Conservation (phyloP, 2,888 invertebrate genomes). For the Leptinotarsa haldemani region DNA sequence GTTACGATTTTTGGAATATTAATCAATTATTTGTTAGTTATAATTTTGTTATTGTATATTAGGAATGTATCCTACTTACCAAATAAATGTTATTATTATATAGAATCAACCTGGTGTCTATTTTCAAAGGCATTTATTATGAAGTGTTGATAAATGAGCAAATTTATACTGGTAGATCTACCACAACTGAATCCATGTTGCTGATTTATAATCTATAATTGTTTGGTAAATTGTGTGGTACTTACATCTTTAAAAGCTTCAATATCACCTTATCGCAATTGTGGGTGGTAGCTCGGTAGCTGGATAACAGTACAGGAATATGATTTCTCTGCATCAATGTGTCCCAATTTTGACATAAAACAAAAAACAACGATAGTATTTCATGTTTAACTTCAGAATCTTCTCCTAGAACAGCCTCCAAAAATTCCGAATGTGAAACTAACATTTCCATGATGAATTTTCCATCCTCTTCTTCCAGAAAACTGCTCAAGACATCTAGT, state of each 20-base stretch:
- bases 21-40: no score
- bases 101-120: no score
- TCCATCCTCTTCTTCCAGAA: constrained; percentile 67
- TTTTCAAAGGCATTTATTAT: no score
- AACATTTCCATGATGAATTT: constrained; percentile 78
- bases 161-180: no score
- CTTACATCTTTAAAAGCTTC: constrained; percentile 76
- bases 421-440: constrained; percentile 81
- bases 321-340: constrained; percentile 76
- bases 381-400: constrained; percentile 60
- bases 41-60: no score
- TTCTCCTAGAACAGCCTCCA: constrained; percentile 76
- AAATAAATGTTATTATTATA: no score
- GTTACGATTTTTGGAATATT: no score
- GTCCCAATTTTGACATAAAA: constrained; percentile 73
- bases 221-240: constrained; percentile 47
- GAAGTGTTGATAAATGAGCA: no score
- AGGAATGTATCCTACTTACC: no score
- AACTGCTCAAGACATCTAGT: constrained; percentile 68
- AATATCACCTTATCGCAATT: constrained; percentile 78
- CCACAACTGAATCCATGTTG: no score
- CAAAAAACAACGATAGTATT: constrained; percentile 74
- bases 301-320: constrained; percentile 80
- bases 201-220: no score
- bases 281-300: constrained; percentile 80